phyloP scores from a whole-genome alignment of 2,888 invertebrate genomes.

The Netelia virgata region DNA sequence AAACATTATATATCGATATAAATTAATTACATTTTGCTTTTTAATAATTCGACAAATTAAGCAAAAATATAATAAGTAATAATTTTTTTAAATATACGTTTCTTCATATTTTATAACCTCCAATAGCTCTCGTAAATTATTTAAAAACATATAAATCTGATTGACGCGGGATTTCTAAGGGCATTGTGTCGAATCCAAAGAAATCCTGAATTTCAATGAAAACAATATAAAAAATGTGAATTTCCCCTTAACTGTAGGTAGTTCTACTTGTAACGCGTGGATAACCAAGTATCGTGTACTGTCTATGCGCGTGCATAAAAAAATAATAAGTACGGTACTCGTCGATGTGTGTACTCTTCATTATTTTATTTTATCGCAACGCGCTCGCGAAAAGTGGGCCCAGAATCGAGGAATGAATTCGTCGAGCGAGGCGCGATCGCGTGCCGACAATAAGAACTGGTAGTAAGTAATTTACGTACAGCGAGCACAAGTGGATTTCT shows the following conservation, averaged over 20 bases:
- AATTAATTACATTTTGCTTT: too few species aligned
- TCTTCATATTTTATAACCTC: neutral
- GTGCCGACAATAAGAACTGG: conserved; percentile 47
- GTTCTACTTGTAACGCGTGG: conserved; percentile 48
- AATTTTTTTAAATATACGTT: neutral
- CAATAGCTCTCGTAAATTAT: neutral
- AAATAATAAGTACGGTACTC: neutral
- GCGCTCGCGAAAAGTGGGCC: conserved; percentile 55
- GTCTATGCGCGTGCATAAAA: neutral
- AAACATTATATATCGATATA: too few species aligned
- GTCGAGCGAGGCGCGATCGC: conserved; percentile 66
- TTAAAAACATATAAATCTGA: too few species aligned
- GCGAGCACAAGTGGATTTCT: conserved; percentile 36
- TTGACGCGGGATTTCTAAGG: too few species aligned
- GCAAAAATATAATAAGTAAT: too few species aligned
- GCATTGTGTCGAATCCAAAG: too few species aligned
- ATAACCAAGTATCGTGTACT: conserved; percentile 21
- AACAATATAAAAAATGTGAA: too few species aligned
- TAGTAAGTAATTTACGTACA: conserved; percentile 40
- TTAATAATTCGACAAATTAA: too few species aligned
- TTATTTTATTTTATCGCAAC: conserved; percentile 48
- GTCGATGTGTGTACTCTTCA: conserved; percentile 11
- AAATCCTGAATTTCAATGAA: neutral
- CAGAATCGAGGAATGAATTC: conserved; percentile 53
- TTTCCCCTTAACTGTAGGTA: conserved; percentile 25